phyloP scores from a whole-genome alignment of 1,140 invertebrate genomes.

The Drosophila teissieri region DNA sequence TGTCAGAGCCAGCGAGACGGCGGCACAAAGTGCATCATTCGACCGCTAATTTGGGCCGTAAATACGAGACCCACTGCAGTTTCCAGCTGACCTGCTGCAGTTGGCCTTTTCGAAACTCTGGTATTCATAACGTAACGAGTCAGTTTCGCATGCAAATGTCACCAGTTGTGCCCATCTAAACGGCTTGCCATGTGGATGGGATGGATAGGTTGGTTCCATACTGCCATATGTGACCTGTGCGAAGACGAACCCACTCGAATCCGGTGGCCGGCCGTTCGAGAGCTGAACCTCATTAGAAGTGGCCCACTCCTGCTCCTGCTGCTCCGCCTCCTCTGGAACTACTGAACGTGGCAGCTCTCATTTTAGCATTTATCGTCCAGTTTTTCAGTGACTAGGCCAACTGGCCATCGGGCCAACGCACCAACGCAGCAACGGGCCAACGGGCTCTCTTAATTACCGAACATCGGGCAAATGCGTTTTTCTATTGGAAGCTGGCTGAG shows the following conservation, averaged over 20 bases:
- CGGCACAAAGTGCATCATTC: slow-evolving; percentile 53
- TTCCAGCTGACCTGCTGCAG: slow-evolving; percentile 21
- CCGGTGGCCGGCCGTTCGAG: slow-evolving; percentile 25
- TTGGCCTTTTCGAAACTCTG: slow-evolving; percentile 13
- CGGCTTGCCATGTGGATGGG: not conserved
- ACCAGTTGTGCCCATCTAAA: not conserved
- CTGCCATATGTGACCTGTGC: slow-evolving; percentile 18
- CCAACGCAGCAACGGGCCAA: not conserved
- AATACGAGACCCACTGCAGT: slow-evolving; percentile 32
- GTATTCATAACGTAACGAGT: slow-evolving; percentile 64
- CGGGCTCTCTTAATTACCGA: slow-evolving; percentile 40
- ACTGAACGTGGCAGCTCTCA: slow-evolving; percentile 28
- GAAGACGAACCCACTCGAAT: slow-evolving; percentile 39
- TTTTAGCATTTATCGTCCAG: slow-evolving; percentile 59
- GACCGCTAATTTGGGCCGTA: slow-evolving; percentile 56
- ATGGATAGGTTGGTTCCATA: not conserved
- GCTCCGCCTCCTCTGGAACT: not conserved
- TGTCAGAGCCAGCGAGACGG: slow-evolving; percentile 22
- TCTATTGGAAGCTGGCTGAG: slow-evolving; percentile 27
- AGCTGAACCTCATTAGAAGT: slow-evolving; percentile 56
- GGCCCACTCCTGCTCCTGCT: slow-evolving; percentile 3
- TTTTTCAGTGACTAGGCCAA: slow-evolving; percentile 22
- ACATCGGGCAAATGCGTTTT: slow-evolving; percentile 47
- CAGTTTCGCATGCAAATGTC: slow-evolving; percentile 60
- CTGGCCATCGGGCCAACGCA: not conserved